These are phyloP conservation scores for Triops longicaudatus DNA, from an alignment of 1,140 invertebrate genomes.

Conservation along the genomic window DNA sequence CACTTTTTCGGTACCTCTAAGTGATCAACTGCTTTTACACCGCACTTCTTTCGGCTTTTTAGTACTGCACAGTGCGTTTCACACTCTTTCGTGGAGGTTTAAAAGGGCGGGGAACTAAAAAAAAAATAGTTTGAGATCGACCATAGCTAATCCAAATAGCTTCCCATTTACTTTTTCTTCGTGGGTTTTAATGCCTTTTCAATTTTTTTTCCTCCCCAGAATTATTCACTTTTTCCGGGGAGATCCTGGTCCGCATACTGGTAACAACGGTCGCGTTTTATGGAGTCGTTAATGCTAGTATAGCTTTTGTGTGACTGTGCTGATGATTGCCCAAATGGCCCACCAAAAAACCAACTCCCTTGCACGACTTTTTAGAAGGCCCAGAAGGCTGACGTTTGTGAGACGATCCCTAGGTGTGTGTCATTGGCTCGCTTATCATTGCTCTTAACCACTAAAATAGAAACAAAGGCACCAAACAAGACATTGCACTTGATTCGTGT, in stretches of 20 bases:
- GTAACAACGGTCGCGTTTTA: slow-evolving; percentile 1
- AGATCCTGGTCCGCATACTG: neutral
- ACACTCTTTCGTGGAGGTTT: neutral
- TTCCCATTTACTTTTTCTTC: neutral
- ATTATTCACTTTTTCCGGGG: neutral
- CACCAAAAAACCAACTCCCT: neutral
- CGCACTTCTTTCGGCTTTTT: neutral
- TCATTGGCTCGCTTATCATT: neutral
- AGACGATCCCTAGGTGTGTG: neutral
- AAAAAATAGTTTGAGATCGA: neutral
- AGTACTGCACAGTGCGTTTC: neutral
- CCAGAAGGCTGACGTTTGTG: neutral
- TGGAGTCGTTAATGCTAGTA: neutral
- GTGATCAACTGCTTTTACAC: slow-evolving; percentile 9
- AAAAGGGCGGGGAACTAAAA: neutral
- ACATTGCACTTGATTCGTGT: neutral
- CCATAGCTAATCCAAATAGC: neutral
- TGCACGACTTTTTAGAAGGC: neutral
- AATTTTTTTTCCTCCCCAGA: neutral
- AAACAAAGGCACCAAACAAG: neutral
- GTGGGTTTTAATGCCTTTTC: neutral
- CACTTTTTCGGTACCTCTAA: neutral
- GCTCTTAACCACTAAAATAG: neutral
- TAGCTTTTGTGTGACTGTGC: neutral
- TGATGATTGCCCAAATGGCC: neutral